phyloP scores from a whole-genome alignment of 2,888 invertebrate species.

The Hylaea fasciaria region DNA sequence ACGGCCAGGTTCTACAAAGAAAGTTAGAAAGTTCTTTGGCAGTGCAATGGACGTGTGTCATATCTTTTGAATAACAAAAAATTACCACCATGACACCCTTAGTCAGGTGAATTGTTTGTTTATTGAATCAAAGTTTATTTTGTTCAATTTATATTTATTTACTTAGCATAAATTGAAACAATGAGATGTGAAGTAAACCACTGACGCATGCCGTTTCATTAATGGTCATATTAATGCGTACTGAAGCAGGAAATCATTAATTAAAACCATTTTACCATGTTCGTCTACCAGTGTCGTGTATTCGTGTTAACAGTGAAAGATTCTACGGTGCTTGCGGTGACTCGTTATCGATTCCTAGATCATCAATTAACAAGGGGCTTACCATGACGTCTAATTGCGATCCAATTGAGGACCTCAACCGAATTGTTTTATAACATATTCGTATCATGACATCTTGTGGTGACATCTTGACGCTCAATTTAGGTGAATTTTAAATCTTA shows the following conservation, averaged over 20 bases:
- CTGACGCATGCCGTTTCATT: slow-evolving; percentile 15
- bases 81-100: neutral
- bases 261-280: slow-evolving; percentile 12
- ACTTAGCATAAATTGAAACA: slow-evolving; percentile 7
- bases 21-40: slow-evolving; percentile 24
- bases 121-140: slow-evolving; percentile 16
- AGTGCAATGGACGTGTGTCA: neutral
- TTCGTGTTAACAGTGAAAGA: neutral
- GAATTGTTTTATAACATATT: too few species aligned
- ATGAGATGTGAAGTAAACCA: neutral
- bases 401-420: too few species aligned
- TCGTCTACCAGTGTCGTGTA: neutral
- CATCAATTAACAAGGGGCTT: too few species aligned
- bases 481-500: too few species aligned
- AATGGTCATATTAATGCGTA: slow-evolving; percentile 1
- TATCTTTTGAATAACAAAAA: neutral
- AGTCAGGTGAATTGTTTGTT: slow-evolving; percentile 1
- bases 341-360: neutral
- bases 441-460: too few species aligned
- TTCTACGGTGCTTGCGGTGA: neutral
- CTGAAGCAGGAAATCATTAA: slow-evolving; percentile 20
- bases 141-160: slow-evolving; percentile 9
- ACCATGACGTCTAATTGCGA: too few species aligned
- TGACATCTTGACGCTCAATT: too few species aligned
- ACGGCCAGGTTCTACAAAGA: slow-evolving; percentile 7